phyloP scores from a whole-genome alignment of 92 coral and sea anemone species.

The Palythoa caribaeorum region DNA sequence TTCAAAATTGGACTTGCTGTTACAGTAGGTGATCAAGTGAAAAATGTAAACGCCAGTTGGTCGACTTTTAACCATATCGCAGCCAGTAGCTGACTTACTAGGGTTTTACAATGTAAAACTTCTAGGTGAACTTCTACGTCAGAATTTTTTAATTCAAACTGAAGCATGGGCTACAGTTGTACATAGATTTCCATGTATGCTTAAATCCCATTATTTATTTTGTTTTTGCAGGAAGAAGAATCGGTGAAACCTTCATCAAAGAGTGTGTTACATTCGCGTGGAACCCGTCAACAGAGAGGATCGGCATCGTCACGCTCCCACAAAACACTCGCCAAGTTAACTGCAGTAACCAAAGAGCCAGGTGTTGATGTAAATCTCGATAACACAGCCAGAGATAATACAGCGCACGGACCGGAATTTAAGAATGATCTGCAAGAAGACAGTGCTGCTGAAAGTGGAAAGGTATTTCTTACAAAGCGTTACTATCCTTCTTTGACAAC shows the following conservation, averaged over 20 bases:
- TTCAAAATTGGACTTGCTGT: too few species aligned
- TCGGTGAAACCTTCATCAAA: slow-evolving; percentile 23
- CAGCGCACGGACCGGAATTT: not conserved
- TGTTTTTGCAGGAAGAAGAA: slow-evolving; percentile 27
- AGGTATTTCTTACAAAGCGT: slow-evolving; percentile 3
- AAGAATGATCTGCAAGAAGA: not conserved
- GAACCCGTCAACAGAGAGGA: slow-evolving; percentile 46
- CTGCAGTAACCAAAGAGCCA: slow-evolving; percentile 25
- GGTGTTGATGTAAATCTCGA: not conserved
- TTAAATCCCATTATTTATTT: not conserved
- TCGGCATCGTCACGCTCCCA: slow-evolving; percentile 29
- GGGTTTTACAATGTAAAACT: too few species aligned
- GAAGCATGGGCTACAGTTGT: too few species aligned
- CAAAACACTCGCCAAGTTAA: slow-evolving; percentile 7
- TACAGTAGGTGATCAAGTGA: too few species aligned
- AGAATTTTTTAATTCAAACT: too few species aligned
- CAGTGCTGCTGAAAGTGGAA: slow-evolving; percentile 28
- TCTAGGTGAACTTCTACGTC: too few species aligned
- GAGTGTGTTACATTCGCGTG: slow-evolving; percentile 34
- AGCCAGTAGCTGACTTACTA: too few species aligned
- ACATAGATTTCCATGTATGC: not conserved
- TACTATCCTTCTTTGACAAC: not conserved
- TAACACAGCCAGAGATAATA: slow-evolving; percentile 10
- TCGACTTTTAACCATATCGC: too few species aligned
- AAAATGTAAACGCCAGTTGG: too few species aligned